Percentiles rank a stretch among this genome's conserved stretches.
Conservation (phyloP, 2,113 vertebrate genomes). For the Tachysurus vachellii region DNA sequence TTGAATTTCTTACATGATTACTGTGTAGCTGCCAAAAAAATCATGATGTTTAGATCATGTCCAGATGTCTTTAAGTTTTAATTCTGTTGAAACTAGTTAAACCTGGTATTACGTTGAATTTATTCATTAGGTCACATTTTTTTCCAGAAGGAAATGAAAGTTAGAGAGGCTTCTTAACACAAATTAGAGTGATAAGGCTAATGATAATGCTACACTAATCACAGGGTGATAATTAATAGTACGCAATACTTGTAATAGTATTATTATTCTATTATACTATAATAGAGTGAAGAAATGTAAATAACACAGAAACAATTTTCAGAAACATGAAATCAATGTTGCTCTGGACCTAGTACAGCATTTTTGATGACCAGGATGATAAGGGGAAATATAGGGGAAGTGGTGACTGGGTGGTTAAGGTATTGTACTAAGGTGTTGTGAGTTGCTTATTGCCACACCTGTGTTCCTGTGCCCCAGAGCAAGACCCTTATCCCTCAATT, state of each 20-base stretch:
- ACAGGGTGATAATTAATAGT: background rate
- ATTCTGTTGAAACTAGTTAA: background rate
- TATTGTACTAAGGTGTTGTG: no score
- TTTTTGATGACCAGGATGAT: background rate
- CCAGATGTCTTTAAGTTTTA: slow-evolving; percentile 46
- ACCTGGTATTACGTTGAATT: slow-evolving; percentile 7
- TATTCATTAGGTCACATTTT: background rate
- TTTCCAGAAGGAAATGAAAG: background rate
- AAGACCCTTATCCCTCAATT: no score
- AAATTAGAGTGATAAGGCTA: no score
- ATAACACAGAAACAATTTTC: background rate
- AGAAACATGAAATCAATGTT: background rate
- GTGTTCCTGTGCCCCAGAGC: no score
- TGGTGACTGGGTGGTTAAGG: no score
- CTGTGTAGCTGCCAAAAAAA: slow-evolving; percentile 54
- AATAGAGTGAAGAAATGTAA: background rate
- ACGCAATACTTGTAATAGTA: background rate
- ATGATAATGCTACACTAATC: background rate
- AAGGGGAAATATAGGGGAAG: background rate
- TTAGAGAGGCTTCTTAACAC: background rate
- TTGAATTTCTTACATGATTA: slow-evolving; percentile 54
- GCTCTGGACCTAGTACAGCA: background rate
- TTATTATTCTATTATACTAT: background rate
- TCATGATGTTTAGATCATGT: slow-evolving; percentile 54
- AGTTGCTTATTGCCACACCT: no score